phyloP scores from a whole-genome alignment of 1,140 invertebrate genomes.

The Drosophila parabipectinata region DNA sequence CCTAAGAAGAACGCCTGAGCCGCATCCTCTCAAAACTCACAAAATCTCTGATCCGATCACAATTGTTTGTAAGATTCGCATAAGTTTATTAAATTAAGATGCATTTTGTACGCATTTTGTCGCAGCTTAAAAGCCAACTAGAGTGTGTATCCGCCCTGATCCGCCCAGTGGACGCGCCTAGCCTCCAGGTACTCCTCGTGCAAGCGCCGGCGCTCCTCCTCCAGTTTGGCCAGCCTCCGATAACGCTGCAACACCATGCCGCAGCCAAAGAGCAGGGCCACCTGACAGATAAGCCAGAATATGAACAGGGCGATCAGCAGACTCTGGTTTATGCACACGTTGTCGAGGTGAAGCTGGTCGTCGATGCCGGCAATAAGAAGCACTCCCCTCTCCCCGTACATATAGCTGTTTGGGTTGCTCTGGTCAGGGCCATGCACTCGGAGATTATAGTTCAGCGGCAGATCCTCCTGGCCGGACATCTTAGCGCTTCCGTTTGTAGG shows the following conservation, averaged over 20 bases:
- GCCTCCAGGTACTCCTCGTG: constrained; percentile 76
- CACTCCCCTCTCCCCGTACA: constrained; percentile 84
- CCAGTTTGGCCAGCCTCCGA: constrained; percentile 71
- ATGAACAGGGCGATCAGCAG: constrained; percentile 77
- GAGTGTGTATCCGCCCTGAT: constrained; percentile 79
- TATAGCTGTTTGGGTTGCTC: constrained; percentile 77
- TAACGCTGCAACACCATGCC: constrained; percentile 78
- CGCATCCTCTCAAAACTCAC: neutral
- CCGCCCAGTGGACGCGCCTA: constrained; percentile 79
- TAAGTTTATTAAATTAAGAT: constrained; percentile 75
- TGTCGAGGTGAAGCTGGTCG: constrained; percentile 72
- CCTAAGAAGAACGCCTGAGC: constrained; percentile 81
- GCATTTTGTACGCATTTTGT: constrained; percentile 51
- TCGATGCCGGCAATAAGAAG: constrained; percentile 85
- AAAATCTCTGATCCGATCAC: constrained; percentile 3
- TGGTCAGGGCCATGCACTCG: constrained; percentile 83
- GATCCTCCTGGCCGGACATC: constrained; percentile 50
- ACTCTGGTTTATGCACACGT: constrained; percentile 79
- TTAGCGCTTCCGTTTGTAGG: constrained; percentile 23
- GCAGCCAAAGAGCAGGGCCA: constrained; percentile 75
- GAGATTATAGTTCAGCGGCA: constrained; percentile 84
- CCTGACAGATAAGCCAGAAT: constrained; percentile 80
- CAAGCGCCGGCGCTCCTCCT: constrained; percentile 74
- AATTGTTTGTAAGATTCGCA: constrained; percentile 44
- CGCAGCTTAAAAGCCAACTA: constrained; percentile 33